phyloP scores from a whole-genome alignment of 2,888 invertebrate species.

The Didymodactylos carnosus region DNA sequence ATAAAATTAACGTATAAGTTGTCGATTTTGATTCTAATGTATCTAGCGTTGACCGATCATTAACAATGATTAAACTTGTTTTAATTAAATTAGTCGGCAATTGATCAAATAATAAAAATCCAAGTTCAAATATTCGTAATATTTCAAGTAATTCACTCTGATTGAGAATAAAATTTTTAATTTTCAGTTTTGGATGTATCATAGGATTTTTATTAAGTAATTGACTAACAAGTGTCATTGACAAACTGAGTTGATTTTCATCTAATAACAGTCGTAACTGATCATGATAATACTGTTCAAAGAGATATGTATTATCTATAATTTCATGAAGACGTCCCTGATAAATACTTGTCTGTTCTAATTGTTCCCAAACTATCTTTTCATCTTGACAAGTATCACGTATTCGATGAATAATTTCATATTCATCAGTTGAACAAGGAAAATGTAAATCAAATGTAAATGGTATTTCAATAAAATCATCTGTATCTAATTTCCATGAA shows the following conservation, averaged over 20 bases:
- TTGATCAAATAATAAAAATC: no score
- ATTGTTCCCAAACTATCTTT: not conserved
- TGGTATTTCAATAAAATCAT: not conserved
- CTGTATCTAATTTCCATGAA: no score
- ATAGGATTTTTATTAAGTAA: not conserved
- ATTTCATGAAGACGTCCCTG: not conserved
- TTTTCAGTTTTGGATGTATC: not conserved
- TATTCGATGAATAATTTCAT: not conserved
- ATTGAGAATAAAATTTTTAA: not conserved
- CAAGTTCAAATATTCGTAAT: not conserved
- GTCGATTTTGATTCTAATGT: not conserved
- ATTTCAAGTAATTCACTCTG: not conserved
- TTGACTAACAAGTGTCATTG: not conserved
- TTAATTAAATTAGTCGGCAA: no score
- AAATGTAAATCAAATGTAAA: not conserved
- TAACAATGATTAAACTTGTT: not conserved
- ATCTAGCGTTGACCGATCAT: not conserved
- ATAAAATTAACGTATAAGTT: not conserved
- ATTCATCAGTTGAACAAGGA: not conserved
- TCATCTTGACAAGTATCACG: not conserved
- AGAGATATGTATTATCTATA: not conserved
- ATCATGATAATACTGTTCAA: not conserved
- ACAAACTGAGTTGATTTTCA: not conserved
- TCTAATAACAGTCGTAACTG: not conserved
- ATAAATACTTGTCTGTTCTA: not conserved